A percentile compares a stretch with the other conserved stretches of the same genome.
Conservation (phyloP, 2,113 vertebrate genomes). For the Indicator maculatus region DNA sequence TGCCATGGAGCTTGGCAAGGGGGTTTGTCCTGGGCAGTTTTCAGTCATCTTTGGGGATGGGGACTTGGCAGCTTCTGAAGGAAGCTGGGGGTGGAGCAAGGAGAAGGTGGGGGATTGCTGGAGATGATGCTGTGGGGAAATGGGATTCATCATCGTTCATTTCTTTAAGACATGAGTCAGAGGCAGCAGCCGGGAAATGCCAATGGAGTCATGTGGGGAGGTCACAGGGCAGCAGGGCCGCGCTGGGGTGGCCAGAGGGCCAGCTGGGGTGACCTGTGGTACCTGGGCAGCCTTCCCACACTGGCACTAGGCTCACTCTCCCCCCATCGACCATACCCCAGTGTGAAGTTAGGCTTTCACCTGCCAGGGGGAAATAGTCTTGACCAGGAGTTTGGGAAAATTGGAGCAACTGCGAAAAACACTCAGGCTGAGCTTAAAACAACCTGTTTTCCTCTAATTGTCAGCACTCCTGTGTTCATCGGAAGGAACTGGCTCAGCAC, state of each 20-base stretch:
- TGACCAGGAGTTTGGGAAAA: neutral
- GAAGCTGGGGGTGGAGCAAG: neutral
- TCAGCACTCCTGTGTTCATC: fast-evolving
- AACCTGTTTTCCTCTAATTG: neutral
- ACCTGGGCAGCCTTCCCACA: no score
- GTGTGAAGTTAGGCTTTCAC: neutral
- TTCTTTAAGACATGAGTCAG: neutral
- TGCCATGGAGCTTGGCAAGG: neutral
- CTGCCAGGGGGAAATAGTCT: fast-evolving
- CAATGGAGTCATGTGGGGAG: fast-evolving
- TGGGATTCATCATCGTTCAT: neutral
- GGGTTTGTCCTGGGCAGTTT: neutral
- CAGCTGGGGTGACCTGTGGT: no score
- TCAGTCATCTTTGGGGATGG: neutral
- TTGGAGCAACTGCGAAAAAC: neutral
- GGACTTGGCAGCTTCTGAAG: fast-evolving
- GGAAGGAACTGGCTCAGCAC: neutral
- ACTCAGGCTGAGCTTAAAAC: neutral
- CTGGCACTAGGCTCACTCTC: no score
- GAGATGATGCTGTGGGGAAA: neutral
- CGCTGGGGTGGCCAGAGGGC: no score
- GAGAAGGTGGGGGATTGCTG: no score
- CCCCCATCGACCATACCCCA: no score
- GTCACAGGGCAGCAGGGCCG: neutral
- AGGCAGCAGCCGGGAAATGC: constrained; percentile 20